Evolutionary conservation across 1,140 invertebrate genomes (phyloP).

Genomic region (Drosophila sturtevanti): DNA sequence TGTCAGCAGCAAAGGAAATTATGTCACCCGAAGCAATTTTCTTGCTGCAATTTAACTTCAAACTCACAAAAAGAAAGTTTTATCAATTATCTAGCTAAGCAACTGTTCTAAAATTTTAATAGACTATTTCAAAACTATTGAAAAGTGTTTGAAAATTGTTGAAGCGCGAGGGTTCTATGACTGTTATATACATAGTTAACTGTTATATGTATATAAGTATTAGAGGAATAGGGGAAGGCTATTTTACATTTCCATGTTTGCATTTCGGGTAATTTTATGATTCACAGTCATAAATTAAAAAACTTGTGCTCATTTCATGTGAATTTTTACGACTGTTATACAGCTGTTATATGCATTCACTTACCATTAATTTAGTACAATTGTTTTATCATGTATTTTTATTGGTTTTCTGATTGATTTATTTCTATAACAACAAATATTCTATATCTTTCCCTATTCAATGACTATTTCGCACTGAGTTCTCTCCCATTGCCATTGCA

Average conservation of each 20-base stretch:
- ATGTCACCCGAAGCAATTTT: not conserved
- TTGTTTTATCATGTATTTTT: no score
- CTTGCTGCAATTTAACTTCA: not conserved
- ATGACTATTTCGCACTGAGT: not conserved
- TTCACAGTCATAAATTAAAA: no score
- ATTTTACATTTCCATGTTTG: not conserved
- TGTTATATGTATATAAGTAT: not conserved
- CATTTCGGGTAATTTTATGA: no score
- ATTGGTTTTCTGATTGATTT: no score
- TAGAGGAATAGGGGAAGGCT: not conserved
- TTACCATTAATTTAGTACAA: no score
- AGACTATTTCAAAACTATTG: not conserved
- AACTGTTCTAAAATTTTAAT: not conserved
- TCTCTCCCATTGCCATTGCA: not conserved
- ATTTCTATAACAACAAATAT: not conserved
- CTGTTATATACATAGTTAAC: not conserved
- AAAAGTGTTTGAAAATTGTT: no score
- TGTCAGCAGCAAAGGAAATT: conserved; percentile 4
- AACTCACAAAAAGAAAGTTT: not conserved
- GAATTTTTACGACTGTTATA: not conserved
- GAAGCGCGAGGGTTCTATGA: not conserved
- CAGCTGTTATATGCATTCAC: no score
- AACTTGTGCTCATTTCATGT: not conserved
- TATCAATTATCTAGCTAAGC: not conserved
- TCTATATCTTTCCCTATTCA: no score